Evolutionary conservation across 2,113 vertebrate species (phyloP), one percentile per base, ranked within the genome.

Genomic region (Tupaia tana): DNA sequence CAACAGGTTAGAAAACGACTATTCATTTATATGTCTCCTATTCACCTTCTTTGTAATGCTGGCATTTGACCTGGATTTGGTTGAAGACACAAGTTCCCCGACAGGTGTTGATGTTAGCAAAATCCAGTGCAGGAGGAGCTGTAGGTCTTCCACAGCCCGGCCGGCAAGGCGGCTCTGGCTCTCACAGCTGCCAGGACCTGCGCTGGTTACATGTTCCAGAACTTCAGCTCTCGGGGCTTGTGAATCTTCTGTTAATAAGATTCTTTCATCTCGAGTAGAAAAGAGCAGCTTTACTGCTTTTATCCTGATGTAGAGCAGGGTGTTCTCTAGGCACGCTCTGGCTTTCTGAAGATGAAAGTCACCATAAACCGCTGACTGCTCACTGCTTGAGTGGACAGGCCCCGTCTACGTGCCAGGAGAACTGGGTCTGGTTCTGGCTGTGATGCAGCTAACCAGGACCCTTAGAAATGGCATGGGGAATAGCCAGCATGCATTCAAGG

Each of bases 1-100:
- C 24, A 1, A 71, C 93, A 97, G 96, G 96, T 97, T 97, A 96
- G 95, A 97, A 20, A 9, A 19, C 58, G 29, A 18, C 31, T 56
- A 9, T 69, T 86, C 16, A 3, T 52, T 86, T 79, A 9, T 83
- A 12, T 88, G 19, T 92, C 56, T 92, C 71, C 18, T 70, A 0
- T 69, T 77, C 58, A n/a, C 81, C 1, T 56, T 79, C 29, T 73
- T 29, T 63, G 19, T 79, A 31, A 8, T 14, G 2, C 20, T 34
- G 59, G 54, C 56, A 4, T 58, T 29, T n/a, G n/a, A 69, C 52
- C 66, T 89, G 20, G 66, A 52, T 43, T 34, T 43, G 64, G 56
- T 71, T 61, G 77, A 59, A 63, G 61, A 69, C 13, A 10, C 2
- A 5, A 24, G 58, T 52, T 15, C 29, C 34, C 63, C 29, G 80